Conservation (phyloP, 2,797 vertebrate species). For the Enteromius trimaculatus region DNA sequence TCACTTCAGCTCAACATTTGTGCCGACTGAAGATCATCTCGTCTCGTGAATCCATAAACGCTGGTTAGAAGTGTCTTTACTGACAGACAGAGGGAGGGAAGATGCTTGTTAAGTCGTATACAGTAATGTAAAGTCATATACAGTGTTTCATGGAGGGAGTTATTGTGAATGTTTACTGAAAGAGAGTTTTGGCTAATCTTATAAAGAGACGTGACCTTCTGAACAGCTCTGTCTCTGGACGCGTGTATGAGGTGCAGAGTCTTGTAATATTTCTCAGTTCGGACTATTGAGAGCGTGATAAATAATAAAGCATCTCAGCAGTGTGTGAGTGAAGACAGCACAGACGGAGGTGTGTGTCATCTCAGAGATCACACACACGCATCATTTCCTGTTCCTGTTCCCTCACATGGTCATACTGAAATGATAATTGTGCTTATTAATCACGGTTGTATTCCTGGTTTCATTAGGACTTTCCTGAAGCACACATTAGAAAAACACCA, state of each 20-base stretch:
- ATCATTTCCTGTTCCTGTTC: no score
- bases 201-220: background rate
- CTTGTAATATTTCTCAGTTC: background rate
- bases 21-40: background rate
- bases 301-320: background rate
- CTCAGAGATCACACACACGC: background rate
- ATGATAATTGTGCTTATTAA: no score
- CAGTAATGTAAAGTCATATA: no score
- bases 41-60: background rate
- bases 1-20: background rate
- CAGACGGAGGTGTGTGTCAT: constrained; percentile 1
- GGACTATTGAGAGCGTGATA: background rate
- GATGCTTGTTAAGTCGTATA: no score
- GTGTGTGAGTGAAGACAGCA: background rate
- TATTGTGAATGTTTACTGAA: background rate
- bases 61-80: background rate
- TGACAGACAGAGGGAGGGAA: background rate
- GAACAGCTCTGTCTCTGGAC: background rate
- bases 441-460: no score
- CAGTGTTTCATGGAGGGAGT: background rate
- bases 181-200: background rate
- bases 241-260: no score
- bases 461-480: no score
- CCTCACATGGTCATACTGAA: no score
- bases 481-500: no score